Evolutionary conservation across 2,888 invertebrate genomes (phyloP).

Genomic region (Lycocerus yunnanus): DNA sequence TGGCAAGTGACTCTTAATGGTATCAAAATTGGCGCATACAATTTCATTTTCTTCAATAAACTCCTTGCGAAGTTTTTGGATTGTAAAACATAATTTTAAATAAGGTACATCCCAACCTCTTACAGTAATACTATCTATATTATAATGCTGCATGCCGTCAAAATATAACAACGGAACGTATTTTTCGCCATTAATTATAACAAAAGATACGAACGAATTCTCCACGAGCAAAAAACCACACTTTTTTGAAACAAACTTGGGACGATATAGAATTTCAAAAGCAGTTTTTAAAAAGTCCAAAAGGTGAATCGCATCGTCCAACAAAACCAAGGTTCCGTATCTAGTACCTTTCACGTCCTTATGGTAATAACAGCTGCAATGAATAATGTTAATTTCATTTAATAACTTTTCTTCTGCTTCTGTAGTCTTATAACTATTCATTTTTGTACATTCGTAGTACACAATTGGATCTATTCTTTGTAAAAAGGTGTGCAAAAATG

Average conservation of each 20-base stretch:
- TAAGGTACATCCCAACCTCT: slow-evolving; percentile 93
- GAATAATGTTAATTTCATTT: slow-evolving; percentile 12
- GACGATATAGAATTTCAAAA: slow-evolving; percentile 78
- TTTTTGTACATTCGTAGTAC: neutral
- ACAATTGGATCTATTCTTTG: neutral
- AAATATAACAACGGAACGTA: slow-evolving; percentile 91
- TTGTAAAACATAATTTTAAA: slow-evolving; percentile 92
- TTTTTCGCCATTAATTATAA: slow-evolving; percentile 79
- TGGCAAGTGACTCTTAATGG: slow-evolving; percentile 89
- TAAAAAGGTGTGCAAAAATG: neutral
- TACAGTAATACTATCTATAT: slow-evolving; percentile 81
- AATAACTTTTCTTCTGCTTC: neutral
- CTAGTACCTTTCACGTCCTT: slow-evolving; percentile 90
- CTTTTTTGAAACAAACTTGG: slow-evolving; percentile 69
- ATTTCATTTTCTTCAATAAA: slow-evolving; percentile 89
- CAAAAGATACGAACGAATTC: slow-evolving; percentile 91
- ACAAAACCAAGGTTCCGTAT: slow-evolving; percentile 62
- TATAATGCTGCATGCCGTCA: slow-evolving; percentile 89
- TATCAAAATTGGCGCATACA: slow-evolving; percentile 85
- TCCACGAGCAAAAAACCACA: slow-evolving; percentile 91
- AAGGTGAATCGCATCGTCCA: slow-evolving; percentile 88
- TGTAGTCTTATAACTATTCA: neutral
- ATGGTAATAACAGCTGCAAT: slow-evolving; percentile 79
- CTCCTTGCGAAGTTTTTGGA: slow-evolving; percentile 89
- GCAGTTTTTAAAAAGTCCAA: slow-evolving; percentile 88